Evolutionary conservation across 1,140 invertebrate species (phyloP).

Genomic region (Branchinecta lindahli): DNA sequence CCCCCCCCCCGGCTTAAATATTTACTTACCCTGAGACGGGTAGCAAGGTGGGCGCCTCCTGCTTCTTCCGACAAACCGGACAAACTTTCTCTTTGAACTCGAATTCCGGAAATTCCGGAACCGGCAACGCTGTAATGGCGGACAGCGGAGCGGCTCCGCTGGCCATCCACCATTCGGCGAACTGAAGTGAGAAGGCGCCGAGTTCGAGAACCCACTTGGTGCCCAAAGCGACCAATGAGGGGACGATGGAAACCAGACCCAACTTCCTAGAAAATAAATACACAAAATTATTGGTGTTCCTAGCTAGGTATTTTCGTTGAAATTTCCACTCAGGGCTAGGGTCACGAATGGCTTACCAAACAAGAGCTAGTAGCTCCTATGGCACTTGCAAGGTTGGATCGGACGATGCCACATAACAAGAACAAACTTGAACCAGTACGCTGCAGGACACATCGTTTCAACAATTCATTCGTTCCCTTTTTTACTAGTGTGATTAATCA

Average conservation of each 20-base stretch:
- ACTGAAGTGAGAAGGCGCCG: background rate
- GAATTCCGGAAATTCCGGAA: background rate
- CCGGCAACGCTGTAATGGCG: background rate
- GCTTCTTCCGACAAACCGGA: background rate
- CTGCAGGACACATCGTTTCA: too few species aligned
- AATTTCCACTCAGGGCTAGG: too few species aligned
- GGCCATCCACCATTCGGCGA: background rate
- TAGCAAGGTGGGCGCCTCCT: background rate
- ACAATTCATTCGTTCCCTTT: too few species aligned
- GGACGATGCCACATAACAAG: too few species aligned
- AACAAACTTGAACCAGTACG: too few species aligned
- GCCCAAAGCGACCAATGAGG: background rate
- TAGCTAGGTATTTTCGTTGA: too few species aligned
- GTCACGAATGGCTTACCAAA: too few species aligned
- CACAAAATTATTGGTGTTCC: too few species aligned
- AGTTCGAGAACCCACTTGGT: background rate
- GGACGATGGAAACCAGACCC: background rate
- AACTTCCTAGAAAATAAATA: background rate
- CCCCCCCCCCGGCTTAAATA: too few species aligned
- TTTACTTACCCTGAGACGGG: background rate
- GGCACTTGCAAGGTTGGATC: too few species aligned
- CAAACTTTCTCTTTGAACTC: slow-evolving; percentile 1
- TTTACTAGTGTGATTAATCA: too few species aligned
- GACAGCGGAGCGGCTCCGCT: background rate
- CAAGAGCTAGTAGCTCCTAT: too few species aligned